A percentile compares a stretch with the other conserved stretches of the same genome.
Conservation (phyloP, 2,113 vertebrate genomes). For the Istiophorus platypterus region DNA sequence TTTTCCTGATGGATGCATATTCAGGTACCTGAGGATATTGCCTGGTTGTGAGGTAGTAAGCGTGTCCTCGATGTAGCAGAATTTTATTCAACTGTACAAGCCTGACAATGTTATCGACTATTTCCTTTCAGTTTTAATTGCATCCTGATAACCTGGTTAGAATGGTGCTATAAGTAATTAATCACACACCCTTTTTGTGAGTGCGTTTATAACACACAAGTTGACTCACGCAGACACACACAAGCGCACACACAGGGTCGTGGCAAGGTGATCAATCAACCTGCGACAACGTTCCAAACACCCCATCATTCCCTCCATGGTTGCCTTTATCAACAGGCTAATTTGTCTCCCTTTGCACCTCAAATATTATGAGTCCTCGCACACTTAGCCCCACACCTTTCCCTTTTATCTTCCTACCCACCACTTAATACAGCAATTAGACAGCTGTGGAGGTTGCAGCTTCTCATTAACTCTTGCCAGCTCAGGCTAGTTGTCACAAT, state of each 20-base stretch:
- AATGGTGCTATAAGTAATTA: conserved; percentile 65
- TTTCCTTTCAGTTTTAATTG: conserved; percentile 69
- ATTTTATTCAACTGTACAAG: conserved; percentile 34
- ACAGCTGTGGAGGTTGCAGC: conserved; percentile 60
- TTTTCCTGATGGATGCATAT: conserved; percentile 50
- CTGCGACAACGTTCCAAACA: conserved; percentile 59
- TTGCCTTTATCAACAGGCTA: conserved; percentile 75
- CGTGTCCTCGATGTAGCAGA: conserved; percentile 19
- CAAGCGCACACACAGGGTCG: conserved; percentile 2
- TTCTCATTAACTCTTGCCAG: conserved; percentile 66
- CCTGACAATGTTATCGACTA: conserved; percentile 25
- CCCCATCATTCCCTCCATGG: conserved; percentile 58
- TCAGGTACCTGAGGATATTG: conserved; percentile 34
- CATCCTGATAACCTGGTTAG: conserved; percentile 54
- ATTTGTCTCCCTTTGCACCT: conserved; percentile 77
- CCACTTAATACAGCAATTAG: conserved; percentile 80
- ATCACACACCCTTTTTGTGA: conserved; percentile 63
- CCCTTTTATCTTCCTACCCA: conserved; percentile 73
- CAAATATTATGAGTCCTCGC: conserved; percentile 68
- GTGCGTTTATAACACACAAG: conserved; percentile 43
- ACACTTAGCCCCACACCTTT: conserved; percentile 76
- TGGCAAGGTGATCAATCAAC: conserved; percentile 73
- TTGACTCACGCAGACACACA: conserved; percentile 28
- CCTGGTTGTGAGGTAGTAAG: conserved; percentile 51
- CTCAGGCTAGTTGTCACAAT: conserved; percentile 50